phyloP scores from a whole-genome alignment of 1,140 invertebrate species.

The Meloidogyne floridensis region DNA sequence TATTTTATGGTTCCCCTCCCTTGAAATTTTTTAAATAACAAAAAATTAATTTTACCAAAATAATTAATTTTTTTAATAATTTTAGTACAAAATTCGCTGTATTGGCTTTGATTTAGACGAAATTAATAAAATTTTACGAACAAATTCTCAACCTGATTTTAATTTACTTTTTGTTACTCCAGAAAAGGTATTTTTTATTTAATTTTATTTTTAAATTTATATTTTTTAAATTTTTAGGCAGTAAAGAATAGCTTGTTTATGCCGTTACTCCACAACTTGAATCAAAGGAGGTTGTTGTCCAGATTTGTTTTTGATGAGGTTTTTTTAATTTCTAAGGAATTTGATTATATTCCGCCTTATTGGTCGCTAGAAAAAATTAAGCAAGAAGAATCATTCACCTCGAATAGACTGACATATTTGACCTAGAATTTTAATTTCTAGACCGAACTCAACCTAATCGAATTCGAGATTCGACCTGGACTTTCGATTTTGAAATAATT shows the following conservation, averaged over 20 bases:
- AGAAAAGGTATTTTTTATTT: conserved; percentile 66
- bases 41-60: too few species aligned
- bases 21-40: too few species aligned
- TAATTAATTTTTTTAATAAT: not conserved
- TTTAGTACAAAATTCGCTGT: conserved; percentile 20
- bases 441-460: too few species aligned
- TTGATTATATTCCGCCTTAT: too few species aligned
- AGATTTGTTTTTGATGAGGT: conserved; percentile 31
- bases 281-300: conserved; percentile 69
- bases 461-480: too few species aligned
- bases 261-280: conserved; percentile 70
- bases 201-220: not conserved
- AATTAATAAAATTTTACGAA: conserved; percentile 68
- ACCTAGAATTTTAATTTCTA: too few species aligned
- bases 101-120: conserved; percentile 67
- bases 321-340: not conserved
- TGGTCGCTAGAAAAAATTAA: too few species aligned
- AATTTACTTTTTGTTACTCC: conserved; percentile 93
- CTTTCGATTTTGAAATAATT: too few species aligned
- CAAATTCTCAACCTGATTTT: conserved; percentile 64
- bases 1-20: too few species aligned
- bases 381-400: too few species aligned
- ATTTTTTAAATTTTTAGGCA: conserved; percentile 23
- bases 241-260: conserved; percentile 14
- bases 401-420: too few species aligned